phyloP scores from a whole-genome alignment of 2,797 vertebrate species.

The Antrozous pallidus region DNA sequence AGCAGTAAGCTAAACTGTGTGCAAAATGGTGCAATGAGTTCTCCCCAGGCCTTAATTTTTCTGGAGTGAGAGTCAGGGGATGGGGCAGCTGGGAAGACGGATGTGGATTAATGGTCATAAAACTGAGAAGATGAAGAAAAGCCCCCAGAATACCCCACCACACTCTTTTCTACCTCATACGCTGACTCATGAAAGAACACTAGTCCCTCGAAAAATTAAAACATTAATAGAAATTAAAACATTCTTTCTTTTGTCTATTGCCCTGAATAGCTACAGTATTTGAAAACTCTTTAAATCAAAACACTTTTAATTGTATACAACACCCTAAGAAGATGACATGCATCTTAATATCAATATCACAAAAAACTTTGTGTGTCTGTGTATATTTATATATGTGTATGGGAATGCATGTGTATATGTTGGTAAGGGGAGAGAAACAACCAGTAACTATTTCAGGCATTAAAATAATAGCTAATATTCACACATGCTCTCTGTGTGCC shows the following conservation, averaged over 20 bases:
- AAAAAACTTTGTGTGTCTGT: background rate
- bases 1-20: background rate
- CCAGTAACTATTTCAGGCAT: background rate
- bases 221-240: background rate
- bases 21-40: background rate
- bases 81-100: background rate
- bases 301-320: background rate
- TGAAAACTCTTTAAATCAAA: background rate
- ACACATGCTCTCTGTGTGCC: background rate
- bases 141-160: background rate
- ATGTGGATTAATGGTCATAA: background rate
- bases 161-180: background rate
- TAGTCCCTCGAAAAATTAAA: background rate
- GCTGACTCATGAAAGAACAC: background rate
- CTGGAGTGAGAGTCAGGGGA: accelerated
- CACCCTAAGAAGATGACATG: background rate
- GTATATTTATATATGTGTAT: accelerated
- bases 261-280: background rate
- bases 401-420: too few relatives aligned
- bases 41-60: background rate
- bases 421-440: background rate
- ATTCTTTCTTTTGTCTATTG: background rate
- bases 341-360: background rate
- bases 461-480: background rate
- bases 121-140: background rate